phyloP scores from a whole-genome alignment of 2,888 invertebrate genomes.

The Diaperis boleti region DNA sequence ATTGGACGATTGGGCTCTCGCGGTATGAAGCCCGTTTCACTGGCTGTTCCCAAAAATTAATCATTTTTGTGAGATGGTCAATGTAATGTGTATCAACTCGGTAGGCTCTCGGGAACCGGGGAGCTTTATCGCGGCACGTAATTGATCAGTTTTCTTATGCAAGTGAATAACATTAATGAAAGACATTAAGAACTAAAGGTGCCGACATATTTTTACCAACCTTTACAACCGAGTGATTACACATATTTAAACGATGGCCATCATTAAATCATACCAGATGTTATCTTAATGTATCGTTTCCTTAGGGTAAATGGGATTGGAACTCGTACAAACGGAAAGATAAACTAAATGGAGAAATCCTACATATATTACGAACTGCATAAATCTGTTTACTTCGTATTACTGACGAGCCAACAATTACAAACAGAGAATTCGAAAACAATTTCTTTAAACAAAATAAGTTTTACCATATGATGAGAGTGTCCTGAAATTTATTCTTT shows the following conservation, averaged over 20 bases:
- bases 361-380: conserved; percentile 24
- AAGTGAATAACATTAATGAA: conserved; percentile 44
- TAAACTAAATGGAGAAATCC: conserved; percentile 38
- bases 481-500: no score
- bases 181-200: conserved; percentile 40
- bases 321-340: conserved; percentile 37
- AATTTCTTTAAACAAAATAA: no score
- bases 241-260: conserved; percentile 41
- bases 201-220: conserved; percentile 43
- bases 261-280: conserved; percentile 43
- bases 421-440: no score
- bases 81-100: conserved; percentile 10
- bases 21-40: conserved; percentile 4
- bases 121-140: conserved; percentile 23
- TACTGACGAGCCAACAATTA: no score
- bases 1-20: conserved; percentile 10
- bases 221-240: conserved; percentile 37
- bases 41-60: conserved; percentile 21
- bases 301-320: conserved; percentile 42
- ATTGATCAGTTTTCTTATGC: conserved; percentile 35
- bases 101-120: conserved; percentile 10
- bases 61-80: conserved; percentile 13
- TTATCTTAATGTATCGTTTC: conserved; percentile 44
- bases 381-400: conserved; percentile 29
- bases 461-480: no score